Evolutionary conservation across 2,888 invertebrate species (phyloP), one percentile per base, ranked within the genome.

Genomic region (Sphaerophoria rueppellii): DNA sequence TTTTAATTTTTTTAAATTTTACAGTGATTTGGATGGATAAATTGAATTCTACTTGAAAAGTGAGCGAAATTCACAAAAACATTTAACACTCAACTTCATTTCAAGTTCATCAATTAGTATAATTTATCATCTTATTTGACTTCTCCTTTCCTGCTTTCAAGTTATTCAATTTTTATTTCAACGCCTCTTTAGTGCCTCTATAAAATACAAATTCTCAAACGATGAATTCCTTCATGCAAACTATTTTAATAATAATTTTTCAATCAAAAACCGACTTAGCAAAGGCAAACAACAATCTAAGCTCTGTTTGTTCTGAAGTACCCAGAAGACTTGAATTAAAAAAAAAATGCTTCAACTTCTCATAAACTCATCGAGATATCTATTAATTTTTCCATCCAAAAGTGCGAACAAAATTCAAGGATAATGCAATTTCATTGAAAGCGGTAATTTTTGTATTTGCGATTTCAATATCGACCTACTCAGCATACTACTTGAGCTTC

Each of bases 391-490:
- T 63, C n/a, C 50, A 63, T 74, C 14, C 24, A 63, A 46, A 63
- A 24, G 50, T 63, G 34, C 50, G 4, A 82, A 48, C 12, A 63
- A 35, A 70, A 67, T 58, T 70, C 63, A 43, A 35, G 73, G 34
- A 40, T 80, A 80, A 83, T 83, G 80, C 79, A 75, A 75, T 83
- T 83, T 60, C 74, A 71, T 55, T 75, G 83, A 83, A 75, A 83
- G 46, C 55, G 83, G 83, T 83, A 83, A 83, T 83, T 82, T 82
- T 77, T 65, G 74, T 48, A 71, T 79, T 80, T 75, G 55, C 74
- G 40, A 71, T 83, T 79, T 69, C 67, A 67, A 80, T 24, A 24
- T 80, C 80, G 80, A 80, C 75, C 75, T 67, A 80, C 80, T 83
- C 80, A 72, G 57, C 80, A 75, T 76, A 71, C 75, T 67, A 80